A percentile compares a stretch with the other conserved stretches of the same genome.
Evolutionary conservation across 2,888 invertebrate species (phyloP).

Genomic region (Oxystoma pomonae): DNA sequence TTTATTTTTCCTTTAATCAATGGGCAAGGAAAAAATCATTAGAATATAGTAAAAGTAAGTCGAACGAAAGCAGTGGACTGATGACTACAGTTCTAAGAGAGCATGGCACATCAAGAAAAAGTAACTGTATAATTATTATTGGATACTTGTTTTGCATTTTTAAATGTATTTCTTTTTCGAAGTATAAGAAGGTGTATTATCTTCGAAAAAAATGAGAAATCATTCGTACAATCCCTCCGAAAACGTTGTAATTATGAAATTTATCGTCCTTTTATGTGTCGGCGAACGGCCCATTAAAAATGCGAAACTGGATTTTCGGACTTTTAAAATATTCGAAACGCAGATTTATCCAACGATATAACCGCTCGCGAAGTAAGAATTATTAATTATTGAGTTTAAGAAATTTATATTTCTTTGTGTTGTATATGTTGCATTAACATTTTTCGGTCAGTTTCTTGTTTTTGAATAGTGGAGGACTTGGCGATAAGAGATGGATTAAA

Average conservation of each 20-base stretch:
- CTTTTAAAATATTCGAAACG: conserved; percentile 23
- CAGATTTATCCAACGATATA: conserved; percentile 22
- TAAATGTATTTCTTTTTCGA: not conserved
- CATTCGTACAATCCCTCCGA: conserved; percentile 10
- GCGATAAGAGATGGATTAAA: no score
- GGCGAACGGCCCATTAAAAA: conserved; percentile 19
- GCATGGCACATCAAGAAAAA: no score
- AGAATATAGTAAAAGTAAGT: no score
- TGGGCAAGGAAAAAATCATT: no score
- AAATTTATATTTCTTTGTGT: conserved; percentile 35
- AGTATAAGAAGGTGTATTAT: not conserved
- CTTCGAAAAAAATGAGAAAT: conserved; percentile 1
- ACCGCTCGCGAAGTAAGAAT: conserved; percentile 27
- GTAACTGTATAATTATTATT: no score
- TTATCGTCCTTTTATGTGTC: conserved; percentile 24
- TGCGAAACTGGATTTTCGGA: conserved; percentile 25
- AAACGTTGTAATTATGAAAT: conserved; percentile 25
- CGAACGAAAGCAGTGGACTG: no score
- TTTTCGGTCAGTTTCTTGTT: not conserved
- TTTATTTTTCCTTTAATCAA: no score
- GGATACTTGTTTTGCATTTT: not conserved
- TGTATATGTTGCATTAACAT: conserved; percentile 4
- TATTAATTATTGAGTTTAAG: conserved; percentile 35
- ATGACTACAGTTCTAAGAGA: no score
- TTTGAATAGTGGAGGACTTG: no score